These are phyloP conservation scores for Rhinatrema bivittatum DNA, from an alignment of 2,797 vertebrate genomes.

Conservation along the genomic window DNA sequence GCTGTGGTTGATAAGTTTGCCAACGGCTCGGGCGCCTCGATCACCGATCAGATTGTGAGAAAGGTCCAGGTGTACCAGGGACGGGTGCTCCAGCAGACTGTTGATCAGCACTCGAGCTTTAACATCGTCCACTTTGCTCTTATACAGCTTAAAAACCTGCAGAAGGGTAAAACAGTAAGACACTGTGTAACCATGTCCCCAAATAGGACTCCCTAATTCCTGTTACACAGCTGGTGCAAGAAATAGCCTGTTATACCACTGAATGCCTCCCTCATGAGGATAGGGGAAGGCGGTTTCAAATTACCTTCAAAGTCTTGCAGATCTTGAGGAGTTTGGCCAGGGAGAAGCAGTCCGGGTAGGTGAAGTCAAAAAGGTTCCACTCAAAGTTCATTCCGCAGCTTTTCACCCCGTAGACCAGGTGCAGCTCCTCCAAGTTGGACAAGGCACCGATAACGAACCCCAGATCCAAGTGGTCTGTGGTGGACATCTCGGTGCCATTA, in stretches of 20 bases:
- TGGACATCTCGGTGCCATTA: slow-evolving; percentile 19
- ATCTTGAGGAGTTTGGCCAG: slow-evolving; percentile 66
- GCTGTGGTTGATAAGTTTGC: slow-evolving; percentile 69
- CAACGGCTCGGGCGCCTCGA: slow-evolving; percentile 64
- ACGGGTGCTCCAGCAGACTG: slow-evolving; percentile 73
- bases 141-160: slow-evolving; percentile 73
- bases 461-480: slow-evolving; percentile 75
- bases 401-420: slow-evolving; percentile 74
- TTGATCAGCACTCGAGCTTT: slow-evolving; percentile 66
- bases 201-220: no score
- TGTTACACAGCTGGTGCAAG: no score
- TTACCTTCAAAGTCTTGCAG: slow-evolving; percentile 79
- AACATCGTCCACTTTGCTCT: slow-evolving; percentile 73
- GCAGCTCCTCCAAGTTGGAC: slow-evolving; percentile 73
- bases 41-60: slow-evolving; percentile 82
- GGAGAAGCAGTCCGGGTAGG: slow-evolving; percentile 68
- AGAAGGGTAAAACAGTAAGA: no score
- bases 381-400: slow-evolving; percentile 93
- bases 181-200: no score
- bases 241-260: no score
- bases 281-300: accelerated
- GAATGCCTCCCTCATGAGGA: no score
- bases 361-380: slow-evolving; percentile 86
- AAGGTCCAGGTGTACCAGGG: slow-evolving; percentile 73
- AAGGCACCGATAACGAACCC: slow-evolving; percentile 62